Evolutionary conservation across 2,797 vertebrate species (phyloP).

Genomic region (Somateria mollissima): DNA sequence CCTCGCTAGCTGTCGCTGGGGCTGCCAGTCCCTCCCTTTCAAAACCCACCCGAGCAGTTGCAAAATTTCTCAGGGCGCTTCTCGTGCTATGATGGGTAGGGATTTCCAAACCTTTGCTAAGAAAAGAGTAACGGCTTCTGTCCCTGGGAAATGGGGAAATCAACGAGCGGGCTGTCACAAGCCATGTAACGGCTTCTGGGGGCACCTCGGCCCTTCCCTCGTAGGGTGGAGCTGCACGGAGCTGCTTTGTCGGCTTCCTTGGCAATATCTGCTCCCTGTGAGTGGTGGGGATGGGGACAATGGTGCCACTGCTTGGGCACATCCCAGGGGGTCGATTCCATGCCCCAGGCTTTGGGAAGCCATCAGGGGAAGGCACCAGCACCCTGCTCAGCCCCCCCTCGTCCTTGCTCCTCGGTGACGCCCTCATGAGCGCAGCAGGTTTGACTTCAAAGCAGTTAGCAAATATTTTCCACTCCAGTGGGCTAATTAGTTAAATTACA

Average conservation of each 20-base stretch:
- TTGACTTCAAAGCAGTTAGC: slow-evolving; percentile 58
- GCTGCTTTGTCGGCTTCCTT: not conserved
- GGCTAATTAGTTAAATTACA: slow-evolving; percentile 67
- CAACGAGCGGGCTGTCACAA: slow-evolving; percentile 28
- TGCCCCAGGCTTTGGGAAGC: too few species aligned
- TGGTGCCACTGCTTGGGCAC: not conserved
- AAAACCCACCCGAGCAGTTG: slow-evolving; percentile 28
- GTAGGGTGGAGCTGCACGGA: not conserved
- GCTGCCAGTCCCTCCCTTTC: not conserved
- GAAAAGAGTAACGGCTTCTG: slow-evolving; percentile 14
- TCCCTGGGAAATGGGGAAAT: slow-evolving; percentile 52
- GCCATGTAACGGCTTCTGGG: slow-evolving; percentile 18
- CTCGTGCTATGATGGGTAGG: not conserved
- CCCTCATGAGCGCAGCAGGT: not conserved
- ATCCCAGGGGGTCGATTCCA: not conserved
- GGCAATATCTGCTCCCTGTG: not conserved
- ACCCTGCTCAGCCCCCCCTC: not conserved
- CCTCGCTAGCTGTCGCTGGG: not conserved
- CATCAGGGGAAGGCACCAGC: not conserved
- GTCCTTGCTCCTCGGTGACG: not conserved
- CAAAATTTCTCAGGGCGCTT: not conserved
- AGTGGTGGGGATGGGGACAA: fast-evolving
- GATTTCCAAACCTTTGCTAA: slow-evolving; percentile 47
- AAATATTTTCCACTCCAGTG: slow-evolving; percentile 55
- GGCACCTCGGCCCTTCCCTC: not conserved